These are phyloP conservation scores for Rhogogaster chlorosoma DNA, from an alignment of 2,888 invertebrate species.

Conservation along the genomic window DNA sequence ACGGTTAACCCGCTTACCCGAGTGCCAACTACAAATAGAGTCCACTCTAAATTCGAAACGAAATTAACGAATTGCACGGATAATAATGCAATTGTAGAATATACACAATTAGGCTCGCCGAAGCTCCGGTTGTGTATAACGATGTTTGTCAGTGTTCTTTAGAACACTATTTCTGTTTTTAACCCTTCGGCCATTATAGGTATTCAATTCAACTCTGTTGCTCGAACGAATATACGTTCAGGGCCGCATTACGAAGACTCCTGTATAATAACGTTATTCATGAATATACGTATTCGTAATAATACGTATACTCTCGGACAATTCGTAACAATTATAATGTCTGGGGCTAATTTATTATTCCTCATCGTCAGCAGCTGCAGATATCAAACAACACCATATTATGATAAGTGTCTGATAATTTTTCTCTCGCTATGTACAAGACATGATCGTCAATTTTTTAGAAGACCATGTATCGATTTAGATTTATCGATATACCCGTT, in stretches of 20 bases:
- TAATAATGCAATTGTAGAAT: conserved; percentile 47
- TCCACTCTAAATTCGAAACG: conserved; percentile 77
- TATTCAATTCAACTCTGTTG: background rate
- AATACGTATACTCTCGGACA: background rate
- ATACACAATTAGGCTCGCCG: background rate
- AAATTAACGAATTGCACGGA: conserved; percentile 65
- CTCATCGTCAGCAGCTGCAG: background rate
- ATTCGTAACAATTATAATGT: background rate
- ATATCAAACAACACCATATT: background rate
- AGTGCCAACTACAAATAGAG: conserved; percentile 70
- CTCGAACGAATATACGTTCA: background rate
- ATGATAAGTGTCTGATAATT: background rate
- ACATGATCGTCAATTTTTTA: too few relatives aligned
- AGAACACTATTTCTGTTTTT: background rate
- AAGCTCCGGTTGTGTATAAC: background rate
- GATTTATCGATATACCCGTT: background rate
- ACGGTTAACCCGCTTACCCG: conserved; percentile 63
- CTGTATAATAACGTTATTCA: background rate
- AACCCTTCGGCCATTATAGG: background rate
- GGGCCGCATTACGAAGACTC: background rate
- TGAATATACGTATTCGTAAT: background rate
- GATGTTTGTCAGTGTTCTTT: background rate
- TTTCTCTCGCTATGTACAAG: too few relatives aligned
- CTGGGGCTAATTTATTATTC: background rate
- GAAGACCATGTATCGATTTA: background rate